These are phyloP conservation scores for Torymus texanus DNA, from an alignment of 2,888 invertebrate species.

Conservation along the genomic window DNA sequence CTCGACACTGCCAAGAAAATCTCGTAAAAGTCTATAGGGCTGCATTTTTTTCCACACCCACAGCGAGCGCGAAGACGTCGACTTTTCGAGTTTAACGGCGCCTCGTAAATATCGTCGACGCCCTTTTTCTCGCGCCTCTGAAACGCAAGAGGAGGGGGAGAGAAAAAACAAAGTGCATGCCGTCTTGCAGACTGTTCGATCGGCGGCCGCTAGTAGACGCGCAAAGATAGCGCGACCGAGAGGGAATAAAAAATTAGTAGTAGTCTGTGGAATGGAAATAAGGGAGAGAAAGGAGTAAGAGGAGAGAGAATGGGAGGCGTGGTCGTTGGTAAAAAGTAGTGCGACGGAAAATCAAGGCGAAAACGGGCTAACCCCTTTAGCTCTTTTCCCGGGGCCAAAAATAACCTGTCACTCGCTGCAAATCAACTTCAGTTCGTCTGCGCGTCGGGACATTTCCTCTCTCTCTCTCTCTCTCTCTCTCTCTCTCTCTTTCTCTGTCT, in stretches of 20 bases:
- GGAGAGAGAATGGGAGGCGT: conserved; percentile 1
- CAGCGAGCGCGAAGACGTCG: conserved; percentile 13
- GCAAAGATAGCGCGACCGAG: too few relatives aligned
- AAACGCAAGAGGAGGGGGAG: not conserved
- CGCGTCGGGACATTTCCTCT: conserved; percentile 57
- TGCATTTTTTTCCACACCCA: conserved; percentile 13
- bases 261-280: too few relatives aligned
- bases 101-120: conserved; percentile 49
- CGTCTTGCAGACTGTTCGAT: too few relatives aligned
- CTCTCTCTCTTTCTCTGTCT: conserved; percentile 3
- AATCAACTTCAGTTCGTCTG: conserved; percentile 57
- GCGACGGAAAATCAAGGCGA: not conserved
- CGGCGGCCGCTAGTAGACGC: too few relatives aligned
- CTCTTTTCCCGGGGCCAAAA: conserved; percentile 51
- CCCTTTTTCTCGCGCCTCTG: not conserved
- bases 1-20: conserved; percentile 5
- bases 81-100: conserved; percentile 47
- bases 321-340: conserved; percentile 27
- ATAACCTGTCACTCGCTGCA: conserved; percentile 61
- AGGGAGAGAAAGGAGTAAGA: not conserved
- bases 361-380: not conserved
- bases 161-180: not conserved
- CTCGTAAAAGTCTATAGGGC: conserved; percentile 22
- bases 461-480: too few relatives aligned
- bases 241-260: too few relatives aligned